Conservation (phyloP, 1,140 invertebrate genomes). For the Chrysoperla carnea region DNA sequence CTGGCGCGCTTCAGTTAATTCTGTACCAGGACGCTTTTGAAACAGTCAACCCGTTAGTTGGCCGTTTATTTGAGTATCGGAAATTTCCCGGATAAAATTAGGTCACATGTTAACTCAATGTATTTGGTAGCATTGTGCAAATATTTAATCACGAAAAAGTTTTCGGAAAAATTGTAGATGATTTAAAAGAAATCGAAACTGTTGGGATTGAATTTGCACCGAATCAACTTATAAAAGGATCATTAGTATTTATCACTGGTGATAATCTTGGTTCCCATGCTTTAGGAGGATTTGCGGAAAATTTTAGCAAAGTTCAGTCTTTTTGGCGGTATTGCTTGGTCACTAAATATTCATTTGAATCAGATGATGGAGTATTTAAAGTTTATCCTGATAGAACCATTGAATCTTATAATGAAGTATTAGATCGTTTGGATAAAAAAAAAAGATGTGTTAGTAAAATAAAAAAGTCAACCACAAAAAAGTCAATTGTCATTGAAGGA, state of each 20-base stretch:
- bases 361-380: slow-evolving; percentile 3
- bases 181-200: too few relatives aligned
- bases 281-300: slow-evolving; percentile 13
- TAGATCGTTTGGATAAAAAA: slow-evolving; percentile 3
- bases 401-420: slow-evolving; percentile 7
- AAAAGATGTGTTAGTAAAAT: neutral
- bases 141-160: too few relatives aligned
- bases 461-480: too few relatives aligned
- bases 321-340: slow-evolving; percentile 14
- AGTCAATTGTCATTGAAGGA: slow-evolving; percentile 1
- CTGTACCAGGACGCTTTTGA: too few relatives aligned
- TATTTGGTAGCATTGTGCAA: too few relatives aligned
- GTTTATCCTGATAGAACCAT: slow-evolving; percentile 8
- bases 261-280: slow-evolving; percentile 15
- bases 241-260: slow-evolving; percentile 13
- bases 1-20: too few relatives aligned
- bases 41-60: too few relatives aligned
- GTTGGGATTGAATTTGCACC: too few relatives aligned
- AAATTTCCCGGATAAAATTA: too few relatives aligned
- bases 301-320: slow-evolving; percentile 11
- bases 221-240: slow-evolving; percentile 8
- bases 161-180: too few relatives aligned
- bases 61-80: too few relatives aligned
- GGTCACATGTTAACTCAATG: too few relatives aligned
- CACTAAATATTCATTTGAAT: slow-evolving; percentile 4